A percentile compares a stretch with the other conserved stretches of the same genome.
Evolutionary conservation across 2,888 invertebrate species (phyloP).

Genomic region (Oxyteleia sp.): DNA sequence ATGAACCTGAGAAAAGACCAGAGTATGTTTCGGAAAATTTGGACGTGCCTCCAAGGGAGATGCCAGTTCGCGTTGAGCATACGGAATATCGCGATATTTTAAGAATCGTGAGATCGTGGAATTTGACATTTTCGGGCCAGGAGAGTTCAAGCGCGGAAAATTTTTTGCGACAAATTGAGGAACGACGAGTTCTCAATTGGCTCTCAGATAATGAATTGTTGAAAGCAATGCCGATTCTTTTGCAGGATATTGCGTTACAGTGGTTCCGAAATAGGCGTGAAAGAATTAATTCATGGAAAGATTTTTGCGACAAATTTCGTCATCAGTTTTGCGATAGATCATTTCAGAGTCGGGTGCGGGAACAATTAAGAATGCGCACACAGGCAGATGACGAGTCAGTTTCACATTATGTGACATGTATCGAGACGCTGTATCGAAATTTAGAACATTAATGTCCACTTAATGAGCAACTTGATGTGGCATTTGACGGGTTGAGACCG

Average conservation of each 20-base stretch:
- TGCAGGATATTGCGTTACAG: conserved; percentile 14
- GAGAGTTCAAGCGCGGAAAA: conserved; percentile 18
- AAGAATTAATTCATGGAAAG: not conserved
- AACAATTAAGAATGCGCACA: not conserved
- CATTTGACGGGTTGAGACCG: conserved; percentile 30
- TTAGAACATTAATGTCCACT: conserved; percentile 1
- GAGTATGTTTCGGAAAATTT: too few species aligned
- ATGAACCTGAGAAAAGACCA: too few species aligned
- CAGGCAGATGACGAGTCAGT: conserved; percentile 41
- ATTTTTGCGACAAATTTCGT: conserved; percentile 20
- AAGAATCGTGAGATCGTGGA: conserved; percentile 15
- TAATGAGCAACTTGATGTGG: conserved; percentile 36
- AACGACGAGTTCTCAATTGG: not conserved
- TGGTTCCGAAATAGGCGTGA: conserved; percentile 30
- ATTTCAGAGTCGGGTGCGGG: conserved; percentile 19
- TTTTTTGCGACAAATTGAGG: conserved; percentile 36
- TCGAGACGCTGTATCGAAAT: conserved; percentile 11
- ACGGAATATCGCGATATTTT: not conserved
- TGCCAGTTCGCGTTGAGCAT: not conserved
- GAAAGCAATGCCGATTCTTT: not conserved
- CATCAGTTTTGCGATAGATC: conserved; percentile 4
- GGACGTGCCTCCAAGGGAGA: too few species aligned
- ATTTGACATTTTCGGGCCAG: conserved; percentile 25
- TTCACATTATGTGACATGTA: conserved; percentile 8
- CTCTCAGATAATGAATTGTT: conserved; percentile 30